Conservation (phyloP, 2,797 vertebrate genomes). For the Astyanax mexicanus region DNA sequence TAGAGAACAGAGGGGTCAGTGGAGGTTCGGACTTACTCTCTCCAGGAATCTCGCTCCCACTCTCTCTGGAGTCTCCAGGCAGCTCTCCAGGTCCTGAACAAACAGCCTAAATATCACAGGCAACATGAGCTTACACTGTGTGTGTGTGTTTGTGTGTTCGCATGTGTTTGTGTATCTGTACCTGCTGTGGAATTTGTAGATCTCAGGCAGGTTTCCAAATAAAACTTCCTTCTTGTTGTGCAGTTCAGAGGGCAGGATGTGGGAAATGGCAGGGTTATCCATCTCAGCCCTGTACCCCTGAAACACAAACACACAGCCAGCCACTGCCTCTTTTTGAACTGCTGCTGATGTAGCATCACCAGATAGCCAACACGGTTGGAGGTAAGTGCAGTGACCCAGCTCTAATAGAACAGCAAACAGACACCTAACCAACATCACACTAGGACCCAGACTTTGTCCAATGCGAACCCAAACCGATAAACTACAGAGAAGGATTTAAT, state of each 20-base stretch:
- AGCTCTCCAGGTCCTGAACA: constrained; percentile 90
- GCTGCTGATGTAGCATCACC: too few species aligned
- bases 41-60: constrained; percentile 91
- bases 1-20: neutral
- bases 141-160: neutral
- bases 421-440: too few species aligned
- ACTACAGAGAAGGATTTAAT: too few species aligned
- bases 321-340: too few species aligned
- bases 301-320: constrained; percentile 30
- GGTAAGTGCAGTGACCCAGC: too few species aligned
- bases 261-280: constrained; percentile 90
- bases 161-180: constrained; percentile 58
- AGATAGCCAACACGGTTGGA: too few species aligned
- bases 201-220: constrained; percentile 97
- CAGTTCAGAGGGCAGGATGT: constrained; percentile 86
- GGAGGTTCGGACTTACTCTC: constrained; percentile 79
- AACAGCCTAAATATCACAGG: constrained; percentile 84
- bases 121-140: constrained; percentile 5
- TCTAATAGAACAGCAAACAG: too few species aligned
- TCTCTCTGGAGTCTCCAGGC: constrained; percentile 86
- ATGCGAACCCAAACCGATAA: too few species aligned
- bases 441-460: too few species aligned
- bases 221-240: constrained; percentile 91
- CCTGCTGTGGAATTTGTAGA: constrained; percentile 97
- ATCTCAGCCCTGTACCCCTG: constrained; percentile 96